These are phyloP conservation scores for Bufotes viridis DNA, from an alignment of 2,797 vertebrate species.

Conservation along the genomic window DNA sequence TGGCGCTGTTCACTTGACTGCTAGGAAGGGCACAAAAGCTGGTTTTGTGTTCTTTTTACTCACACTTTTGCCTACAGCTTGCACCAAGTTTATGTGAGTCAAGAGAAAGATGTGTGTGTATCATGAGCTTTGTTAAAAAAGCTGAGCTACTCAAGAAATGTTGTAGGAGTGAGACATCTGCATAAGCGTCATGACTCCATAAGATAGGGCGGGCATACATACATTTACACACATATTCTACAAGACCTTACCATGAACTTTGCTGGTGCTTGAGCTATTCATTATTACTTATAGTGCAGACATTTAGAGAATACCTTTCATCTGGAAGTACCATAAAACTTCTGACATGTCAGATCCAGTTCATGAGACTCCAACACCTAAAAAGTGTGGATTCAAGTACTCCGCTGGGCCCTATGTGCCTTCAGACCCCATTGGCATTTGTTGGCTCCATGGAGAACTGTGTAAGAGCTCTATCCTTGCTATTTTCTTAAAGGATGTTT, in stretches of 20 bases:
- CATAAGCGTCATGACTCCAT: not conserved
- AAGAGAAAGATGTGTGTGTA: not conserved
- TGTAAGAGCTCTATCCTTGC: no score
- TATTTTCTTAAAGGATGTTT: not conserved
- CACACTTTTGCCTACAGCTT: slow-evolving; percentile 21
- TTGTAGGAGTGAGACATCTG: slow-evolving; percentile 21
- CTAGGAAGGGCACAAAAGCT: slow-evolving; percentile 39
- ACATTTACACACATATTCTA: not conserved
- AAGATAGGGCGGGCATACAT: not conserved
- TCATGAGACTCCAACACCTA: not conserved
- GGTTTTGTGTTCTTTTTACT: slow-evolving; percentile 22
- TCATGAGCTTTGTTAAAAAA: not conserved
- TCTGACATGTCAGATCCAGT: not conserved
- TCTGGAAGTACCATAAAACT: not conserved
- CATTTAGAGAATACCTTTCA: not conserved
- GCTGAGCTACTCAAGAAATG: slow-evolving; percentile 26
- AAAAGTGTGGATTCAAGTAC: not conserved
- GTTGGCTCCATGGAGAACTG: no score
- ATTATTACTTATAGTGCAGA: not conserved
- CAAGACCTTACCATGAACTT: not conserved
- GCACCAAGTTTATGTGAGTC: not conserved
- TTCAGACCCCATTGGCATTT: not conserved
- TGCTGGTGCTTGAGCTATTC: not conserved
- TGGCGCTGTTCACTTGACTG: slow-evolving; percentile 16
- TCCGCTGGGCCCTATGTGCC: not conserved